These are phyloP conservation scores for Typhlichthys subterraneus DNA, from an alignment of 2,797 vertebrate species.

Conservation along the genomic window DNA sequence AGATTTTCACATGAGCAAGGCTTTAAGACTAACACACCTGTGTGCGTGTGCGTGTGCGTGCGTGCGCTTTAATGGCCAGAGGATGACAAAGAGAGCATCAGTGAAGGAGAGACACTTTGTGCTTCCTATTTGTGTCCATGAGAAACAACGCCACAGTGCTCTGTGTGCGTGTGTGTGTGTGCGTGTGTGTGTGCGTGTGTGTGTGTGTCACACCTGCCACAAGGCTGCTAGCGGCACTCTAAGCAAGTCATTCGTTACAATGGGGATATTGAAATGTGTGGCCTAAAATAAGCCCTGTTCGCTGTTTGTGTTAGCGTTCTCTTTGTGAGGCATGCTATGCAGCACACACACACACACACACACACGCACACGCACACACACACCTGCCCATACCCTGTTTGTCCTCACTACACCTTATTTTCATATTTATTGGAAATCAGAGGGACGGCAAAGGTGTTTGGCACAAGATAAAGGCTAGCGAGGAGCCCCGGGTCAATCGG, in stretches of 20 bases:
- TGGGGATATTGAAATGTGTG: slow-evolving; percentile 73
- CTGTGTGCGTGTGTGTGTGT: slow-evolving; percentile 10
- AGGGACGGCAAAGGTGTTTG: slow-evolving; percentile 78
- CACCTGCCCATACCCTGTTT: slow-evolving; percentile 29
- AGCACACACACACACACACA: not conserved
- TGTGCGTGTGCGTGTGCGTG: slow-evolving; percentile 29
- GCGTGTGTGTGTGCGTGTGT: slow-evolving; percentile 11
- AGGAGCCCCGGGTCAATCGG: slow-evolving; percentile 61
- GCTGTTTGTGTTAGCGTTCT: slow-evolving; percentile 67
- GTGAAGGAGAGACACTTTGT: slow-evolving; percentile 23
- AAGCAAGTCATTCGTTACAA: slow-evolving; percentile 68
- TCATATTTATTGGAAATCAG: slow-evolving; percentile 77
- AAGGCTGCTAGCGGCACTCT: slow-evolving; percentile 41
- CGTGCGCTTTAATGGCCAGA: slow-evolving; percentile 10
- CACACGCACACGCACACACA: not conserved
- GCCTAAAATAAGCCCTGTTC: slow-evolving; percentile 71
- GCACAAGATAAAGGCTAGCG: slow-evolving; percentile 72
- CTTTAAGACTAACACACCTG: slow-evolving; percentile 17
- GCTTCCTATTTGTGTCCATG: slow-evolving; percentile 10
- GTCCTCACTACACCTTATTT: slow-evolving; percentile 67
- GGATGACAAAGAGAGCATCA: slow-evolving; percentile 11
- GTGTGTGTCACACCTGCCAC: slow-evolving; percentile 57
- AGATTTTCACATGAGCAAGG: slow-evolving; percentile 79
- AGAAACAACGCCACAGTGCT: not conserved
- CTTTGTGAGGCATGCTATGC: slow-evolving; percentile 56